These are phyloP conservation scores for Cyphomyrus plagiostoma DNA, from an alignment of 2,113 vertebrate genomes.

Conservation along the genomic window DNA sequence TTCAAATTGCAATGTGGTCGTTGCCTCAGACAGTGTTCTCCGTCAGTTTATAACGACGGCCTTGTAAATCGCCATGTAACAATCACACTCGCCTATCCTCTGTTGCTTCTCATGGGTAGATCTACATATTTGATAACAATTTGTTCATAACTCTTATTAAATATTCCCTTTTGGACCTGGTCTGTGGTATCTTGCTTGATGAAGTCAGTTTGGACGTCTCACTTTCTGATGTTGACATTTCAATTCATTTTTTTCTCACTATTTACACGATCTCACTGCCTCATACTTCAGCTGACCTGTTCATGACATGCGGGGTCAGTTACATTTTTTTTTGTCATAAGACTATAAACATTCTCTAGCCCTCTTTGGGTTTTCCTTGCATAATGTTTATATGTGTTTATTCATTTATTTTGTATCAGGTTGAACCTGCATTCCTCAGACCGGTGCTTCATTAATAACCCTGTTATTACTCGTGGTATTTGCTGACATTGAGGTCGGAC, in stretches of 20 bases:
- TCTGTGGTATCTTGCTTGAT: neutral
- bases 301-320: neutral
- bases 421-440: neutral
- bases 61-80: neutral
- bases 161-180: neutral
- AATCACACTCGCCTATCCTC: neutral
- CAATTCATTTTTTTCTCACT: neutral
- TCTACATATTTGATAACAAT: neutral
- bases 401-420: constrained; percentile 26
- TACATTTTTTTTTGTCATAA: neutral
- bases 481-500: neutral
- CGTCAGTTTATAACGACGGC: neutral
- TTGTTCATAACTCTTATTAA: neutral
- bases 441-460: constrained; percentile 8
- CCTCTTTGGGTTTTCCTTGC: neutral
- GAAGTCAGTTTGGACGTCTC: neutral
- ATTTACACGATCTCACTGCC: neutral
- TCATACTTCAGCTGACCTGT: constrained; percentile 1
- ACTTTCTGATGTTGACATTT: neutral
- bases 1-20: neutral
- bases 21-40: neutral
- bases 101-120: neutral
- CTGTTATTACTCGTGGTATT: constrained; percentile 30
- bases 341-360: neutral
- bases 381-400: neutral